A percentile compares a stretch with the other conserved stretches of the same genome.
Evolutionary conservation across 2,888 invertebrate genomes (phyloP).

Genomic region (Drosophila multiciliata): DNA sequence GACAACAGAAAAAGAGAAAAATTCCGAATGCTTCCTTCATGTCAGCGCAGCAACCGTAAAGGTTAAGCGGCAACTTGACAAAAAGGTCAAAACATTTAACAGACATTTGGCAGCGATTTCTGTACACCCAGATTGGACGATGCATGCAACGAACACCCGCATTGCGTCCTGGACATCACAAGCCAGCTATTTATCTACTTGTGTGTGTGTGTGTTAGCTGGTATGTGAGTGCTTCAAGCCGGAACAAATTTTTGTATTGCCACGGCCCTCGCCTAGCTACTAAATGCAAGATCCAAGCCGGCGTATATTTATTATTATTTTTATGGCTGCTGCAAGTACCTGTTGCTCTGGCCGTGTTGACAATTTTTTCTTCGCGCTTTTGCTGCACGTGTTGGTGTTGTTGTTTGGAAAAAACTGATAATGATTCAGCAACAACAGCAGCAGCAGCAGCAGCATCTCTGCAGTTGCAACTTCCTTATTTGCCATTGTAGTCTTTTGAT

Average conservation of each 20-base stretch:
- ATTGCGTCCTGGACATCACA: slow-evolving; percentile 51
- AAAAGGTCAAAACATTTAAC: slow-evolving; percentile 82
- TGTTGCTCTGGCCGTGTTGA: slow-evolving; percentile 62
- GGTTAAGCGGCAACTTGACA: slow-evolving; percentile 83
- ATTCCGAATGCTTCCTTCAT: slow-evolving; percentile 74
- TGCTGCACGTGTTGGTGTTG: slow-evolving; percentile 29
- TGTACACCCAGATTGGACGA: slow-evolving; percentile 44
- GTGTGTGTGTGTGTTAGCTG: background rate
- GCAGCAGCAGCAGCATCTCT: slow-evolving; percentile 23
- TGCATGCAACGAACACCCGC: slow-evolving; percentile 56
- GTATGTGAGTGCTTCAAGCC: slow-evolving; percentile 52
- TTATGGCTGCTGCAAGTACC: slow-evolving; percentile 56
- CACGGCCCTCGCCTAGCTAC: slow-evolving; percentile 54
- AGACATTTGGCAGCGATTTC: slow-evolving; percentile 68
- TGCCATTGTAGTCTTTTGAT: slow-evolving; percentile 75
- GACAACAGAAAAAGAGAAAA: slow-evolving; percentile 33
- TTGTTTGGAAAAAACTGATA: slow-evolving; percentile 45
- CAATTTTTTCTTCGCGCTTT: slow-evolving; percentile 49
- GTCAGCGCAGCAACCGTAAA: slow-evolving; percentile 74
- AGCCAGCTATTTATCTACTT: background rate
- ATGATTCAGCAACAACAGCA: slow-evolving; percentile 62
- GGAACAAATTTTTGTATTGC: slow-evolving; percentile 65
- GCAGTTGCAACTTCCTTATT: slow-evolving; percentile 72
- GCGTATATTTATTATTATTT: slow-evolving; percentile 48
- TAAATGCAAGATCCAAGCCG: slow-evolving; percentile 43